Evolutionary conservation across 2,888 invertebrate genomes (phyloP).

Genomic region (Macrophya alboannulata): DNA sequence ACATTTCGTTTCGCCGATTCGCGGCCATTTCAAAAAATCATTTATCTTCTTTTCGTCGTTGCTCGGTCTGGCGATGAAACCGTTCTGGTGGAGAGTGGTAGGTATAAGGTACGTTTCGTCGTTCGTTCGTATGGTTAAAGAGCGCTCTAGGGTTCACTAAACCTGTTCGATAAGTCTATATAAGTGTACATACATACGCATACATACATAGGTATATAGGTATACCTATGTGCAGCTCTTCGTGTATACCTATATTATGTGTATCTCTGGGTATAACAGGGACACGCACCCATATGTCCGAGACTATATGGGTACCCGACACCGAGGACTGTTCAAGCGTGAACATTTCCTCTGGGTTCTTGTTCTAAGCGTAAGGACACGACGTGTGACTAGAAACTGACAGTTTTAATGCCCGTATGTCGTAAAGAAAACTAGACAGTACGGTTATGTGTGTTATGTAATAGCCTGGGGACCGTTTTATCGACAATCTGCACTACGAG

Average conservation of each 20-base stretch:
- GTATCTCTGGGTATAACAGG: constrained; percentile 8
- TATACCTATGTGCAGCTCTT: not conserved
- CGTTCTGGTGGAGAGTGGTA: constrained; percentile 1
- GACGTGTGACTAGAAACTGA: constrained; percentile 46
- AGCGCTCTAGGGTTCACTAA: constrained; percentile 55
- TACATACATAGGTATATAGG: constrained; percentile 1
- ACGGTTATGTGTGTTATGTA: constrained; percentile 46
- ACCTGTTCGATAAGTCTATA: constrained; percentile 54
- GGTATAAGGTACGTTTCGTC: constrained; percentile 1
- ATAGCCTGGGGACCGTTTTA: constrained; percentile 40
- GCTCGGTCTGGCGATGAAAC: constrained; percentile 31
- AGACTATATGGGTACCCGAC: constrained; percentile 30
- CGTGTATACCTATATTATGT: constrained; percentile 14
- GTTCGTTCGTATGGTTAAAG: constrained; percentile 6
- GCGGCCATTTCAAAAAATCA: constrained; percentile 70
- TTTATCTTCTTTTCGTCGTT: constrained; percentile 66
- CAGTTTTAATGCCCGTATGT: constrained; percentile 52
- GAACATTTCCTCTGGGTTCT: constrained; percentile 46
- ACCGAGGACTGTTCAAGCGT: constrained; percentile 47
- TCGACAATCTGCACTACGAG: constrained; percentile 46
- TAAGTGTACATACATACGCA: not conserved
- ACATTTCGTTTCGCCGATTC: constrained; percentile 60
- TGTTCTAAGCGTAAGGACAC: constrained; percentile 44
- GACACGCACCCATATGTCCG: constrained; percentile 52
- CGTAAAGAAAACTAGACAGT: constrained; percentile 51